Percentiles rank a stretch among this genome's conserved stretches.
Conservation (phyloP, 2,113 vertebrate species). For the Noturus placidus region DNA sequence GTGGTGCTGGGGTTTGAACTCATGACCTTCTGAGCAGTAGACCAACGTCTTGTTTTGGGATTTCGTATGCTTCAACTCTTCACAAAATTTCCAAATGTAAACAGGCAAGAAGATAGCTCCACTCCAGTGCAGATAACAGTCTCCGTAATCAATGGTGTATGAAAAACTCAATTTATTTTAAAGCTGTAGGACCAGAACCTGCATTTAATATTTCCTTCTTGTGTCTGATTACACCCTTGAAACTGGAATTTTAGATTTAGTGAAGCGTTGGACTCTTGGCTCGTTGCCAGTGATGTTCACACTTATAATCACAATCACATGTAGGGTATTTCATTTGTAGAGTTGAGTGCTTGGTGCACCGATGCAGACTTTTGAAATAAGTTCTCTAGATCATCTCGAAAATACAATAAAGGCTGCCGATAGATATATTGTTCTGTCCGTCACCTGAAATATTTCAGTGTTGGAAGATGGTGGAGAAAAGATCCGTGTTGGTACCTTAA, state of each 20-base stretch:
- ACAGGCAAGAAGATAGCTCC: slow-evolving; percentile 3
- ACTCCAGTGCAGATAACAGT: slow-evolving; percentile 19
- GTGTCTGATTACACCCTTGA: not conserved
- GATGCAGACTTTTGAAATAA: not conserved
- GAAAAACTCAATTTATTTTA: slow-evolving; percentile 38
- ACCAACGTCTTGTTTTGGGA: not conserved
- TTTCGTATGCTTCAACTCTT: slow-evolving; percentile 15
- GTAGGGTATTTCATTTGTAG: not conserved
- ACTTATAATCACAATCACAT: not conserved
- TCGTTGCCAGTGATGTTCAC: not conserved
- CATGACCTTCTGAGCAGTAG: too few species aligned
- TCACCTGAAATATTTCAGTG: not conserved
- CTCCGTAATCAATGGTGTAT: slow-evolving; percentile 11
- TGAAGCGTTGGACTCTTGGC: not conserved
- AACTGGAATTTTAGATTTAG: not conserved
- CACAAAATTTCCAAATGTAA: not conserved
- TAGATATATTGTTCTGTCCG: not conserved
- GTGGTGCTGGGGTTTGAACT: too few species aligned
- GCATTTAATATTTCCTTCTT: slow-evolving; percentile 13
- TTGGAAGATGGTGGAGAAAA: not conserved
- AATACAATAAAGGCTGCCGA: not conserved
- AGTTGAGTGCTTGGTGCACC: not conserved
- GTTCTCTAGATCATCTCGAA: not conserved
- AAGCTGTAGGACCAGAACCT: slow-evolving; percentile 14
- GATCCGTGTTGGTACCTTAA: not conserved